Conservation (phyloP, 2,113 vertebrate species). For the Aphelocoma coerulescens region DNA sequence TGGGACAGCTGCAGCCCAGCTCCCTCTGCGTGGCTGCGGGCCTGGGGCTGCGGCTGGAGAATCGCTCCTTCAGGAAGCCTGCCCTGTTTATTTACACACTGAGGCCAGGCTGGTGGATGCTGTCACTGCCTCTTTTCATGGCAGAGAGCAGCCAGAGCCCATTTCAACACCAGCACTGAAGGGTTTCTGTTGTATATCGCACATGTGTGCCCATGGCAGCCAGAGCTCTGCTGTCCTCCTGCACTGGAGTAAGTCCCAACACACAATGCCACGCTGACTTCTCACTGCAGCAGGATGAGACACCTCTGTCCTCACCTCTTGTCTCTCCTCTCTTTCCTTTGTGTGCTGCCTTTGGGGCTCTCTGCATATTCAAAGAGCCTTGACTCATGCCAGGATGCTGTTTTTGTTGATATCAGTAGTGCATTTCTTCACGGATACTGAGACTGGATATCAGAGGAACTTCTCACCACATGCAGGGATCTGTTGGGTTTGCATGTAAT, state of each 20-base stretch:
- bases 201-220: neutral
- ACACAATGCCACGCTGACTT: fast-evolving
- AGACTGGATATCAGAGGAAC: neutral
- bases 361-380: neutral
- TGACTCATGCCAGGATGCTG: neutral
- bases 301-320: neutral
- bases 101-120: neutral
- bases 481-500: neutral
- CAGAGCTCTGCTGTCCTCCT: neutral
- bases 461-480: neutral
- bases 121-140: slow-evolving; percentile 23
- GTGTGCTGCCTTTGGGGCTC: neutral
- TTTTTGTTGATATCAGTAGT: neutral
- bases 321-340: neutral
- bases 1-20: neutral
- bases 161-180: neutral
- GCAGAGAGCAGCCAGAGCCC: neutral
- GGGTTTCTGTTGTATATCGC: neutral
- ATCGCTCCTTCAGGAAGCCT: neutral
- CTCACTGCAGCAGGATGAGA: neutral
- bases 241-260: fast-evolving
- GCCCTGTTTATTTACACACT: slow-evolving; percentile 42
- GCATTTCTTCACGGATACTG: neutral
- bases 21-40: neutral
- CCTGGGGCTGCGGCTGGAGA: neutral